Base-by-base conservation (phyloP, 2,113 vertebrate species). In the Dasyprocta punctata region DNA sequence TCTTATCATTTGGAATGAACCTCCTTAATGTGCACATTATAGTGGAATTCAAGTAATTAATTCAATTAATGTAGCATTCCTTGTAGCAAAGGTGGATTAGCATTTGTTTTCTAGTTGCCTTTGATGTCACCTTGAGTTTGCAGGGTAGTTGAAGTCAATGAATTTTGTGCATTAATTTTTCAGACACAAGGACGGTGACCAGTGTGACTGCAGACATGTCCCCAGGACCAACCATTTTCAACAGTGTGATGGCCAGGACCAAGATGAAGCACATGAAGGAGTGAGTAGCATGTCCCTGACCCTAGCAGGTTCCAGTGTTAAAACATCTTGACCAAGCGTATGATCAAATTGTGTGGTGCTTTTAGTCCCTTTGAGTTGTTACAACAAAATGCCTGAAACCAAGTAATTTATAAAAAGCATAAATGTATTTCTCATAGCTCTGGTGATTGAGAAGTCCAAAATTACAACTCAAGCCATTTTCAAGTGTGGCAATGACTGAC, bases 251-350 rank as follows among this genome's bases (percentile, higher is more conserved):
- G 98, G 98, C 98, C 52, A 84, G 97, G 95, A 98, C 98, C 95
- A 98, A 96, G 95, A 91, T 99, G 97, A 98, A 98, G 47, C 96
- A 0, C 96, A 98, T 99, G 97, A 98, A 95, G 93, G 98, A 99
- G 98, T 99, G 97, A 99, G 99, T 98, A 87, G 36, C 7, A 1
- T 60, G 17, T 26, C 4, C 33, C 69, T n/a, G 49, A 16, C 3
- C 49, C 71, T 28, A 0, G 4, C 88, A 60, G 12, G 49, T 20
- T 22, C 81, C 16, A 12, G 22, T 9, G 1, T 56, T 24, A 58
- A 47, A n/a, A 10, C 12, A 17, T n/a, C 0, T 3, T 63, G n/a
- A 36, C 90, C 49, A 22, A 20, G 19, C 1, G 1, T 41, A 41
- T 44, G 58, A 56, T 41, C 63, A 1, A 17, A 7, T 20, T 36